Conservation (phyloP, 2,113 vertebrate species). For the Pardalotus punctatus region DNA sequence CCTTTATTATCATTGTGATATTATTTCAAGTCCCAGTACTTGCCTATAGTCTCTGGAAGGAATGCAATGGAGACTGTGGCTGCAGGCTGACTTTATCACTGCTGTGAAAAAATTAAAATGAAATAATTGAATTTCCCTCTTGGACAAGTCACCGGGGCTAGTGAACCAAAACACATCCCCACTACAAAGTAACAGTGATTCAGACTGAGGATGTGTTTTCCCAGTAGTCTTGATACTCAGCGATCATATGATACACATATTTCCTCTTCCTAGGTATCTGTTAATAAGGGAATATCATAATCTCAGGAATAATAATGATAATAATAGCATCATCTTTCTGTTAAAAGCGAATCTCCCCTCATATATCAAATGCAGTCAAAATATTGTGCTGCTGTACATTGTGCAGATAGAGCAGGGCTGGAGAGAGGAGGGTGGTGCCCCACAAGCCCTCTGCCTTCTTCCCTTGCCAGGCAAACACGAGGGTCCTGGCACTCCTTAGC, state of each 20-base stretch:
- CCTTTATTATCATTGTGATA: slow-evolving; percentile 14
- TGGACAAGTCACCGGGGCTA: not conserved
- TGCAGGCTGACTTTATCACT: slow-evolving; percentile 23
- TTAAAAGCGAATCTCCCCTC: not conserved
- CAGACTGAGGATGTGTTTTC: not conserved
- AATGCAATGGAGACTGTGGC: not conserved
- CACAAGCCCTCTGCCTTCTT: not conserved
- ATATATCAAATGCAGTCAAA: accelerated
- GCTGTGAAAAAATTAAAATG: not conserved
- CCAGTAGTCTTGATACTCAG: not conserved
- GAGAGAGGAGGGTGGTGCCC: not conserved
- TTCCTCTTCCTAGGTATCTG: not conserved
- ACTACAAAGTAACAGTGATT: not conserved
- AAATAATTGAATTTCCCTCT: not conserved
- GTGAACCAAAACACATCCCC: not conserved
- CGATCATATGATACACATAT: not conserved
- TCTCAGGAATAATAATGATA: not conserved
- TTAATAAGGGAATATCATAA: not conserved
- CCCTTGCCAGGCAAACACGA: not conserved
- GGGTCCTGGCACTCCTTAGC: not conserved
- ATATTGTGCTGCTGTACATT: not conserved
- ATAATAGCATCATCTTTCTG: not conserved
- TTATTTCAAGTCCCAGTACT: slow-evolving; percentile 46
- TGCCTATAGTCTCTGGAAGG: slow-evolving; percentile 1
- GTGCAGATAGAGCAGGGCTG: not conserved